These are phyloP conservation scores for Ptilorrhoa leucosticta DNA, from an alignment of 2,113 vertebrate genomes.

Conservation along the genomic window DNA sequence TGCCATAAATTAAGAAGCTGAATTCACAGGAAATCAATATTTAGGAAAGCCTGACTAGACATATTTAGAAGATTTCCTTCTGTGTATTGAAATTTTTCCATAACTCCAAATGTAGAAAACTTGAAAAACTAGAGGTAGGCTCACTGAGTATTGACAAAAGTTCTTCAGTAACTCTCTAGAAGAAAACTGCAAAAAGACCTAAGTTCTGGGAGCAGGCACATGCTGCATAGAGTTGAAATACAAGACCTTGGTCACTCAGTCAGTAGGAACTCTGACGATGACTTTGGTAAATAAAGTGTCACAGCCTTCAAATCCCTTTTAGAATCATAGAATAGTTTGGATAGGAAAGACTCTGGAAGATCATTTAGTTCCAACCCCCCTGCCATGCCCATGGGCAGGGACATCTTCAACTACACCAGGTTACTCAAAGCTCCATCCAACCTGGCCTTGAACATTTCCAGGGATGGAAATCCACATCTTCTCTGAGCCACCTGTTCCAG, in stretches of 20 bases:
- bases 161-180: neutral
- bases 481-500: neutral
- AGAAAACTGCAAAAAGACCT: neutral
- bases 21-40: neutral
- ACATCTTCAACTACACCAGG: neutral
- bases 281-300: neutral
- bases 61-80: neutral
- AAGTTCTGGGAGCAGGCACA: neutral
- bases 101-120: neutral
- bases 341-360: neutral
- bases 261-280: neutral
- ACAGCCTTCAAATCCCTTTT: neutral
- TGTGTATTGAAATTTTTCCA: neutral
- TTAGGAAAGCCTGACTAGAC: neutral
- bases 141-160: neutral
- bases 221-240: neutral
- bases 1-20: neutral
- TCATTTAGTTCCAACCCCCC: rapidly evolving
- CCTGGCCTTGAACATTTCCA: neutral
- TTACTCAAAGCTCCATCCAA: neutral
- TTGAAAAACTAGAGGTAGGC: neutral
- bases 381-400: rapidly evolving
- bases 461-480: neutral
- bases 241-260: neutral
- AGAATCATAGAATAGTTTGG: neutral